Conservation (phyloP, 2,888 invertebrate genomes). For the Troides aeacus region DNA sequence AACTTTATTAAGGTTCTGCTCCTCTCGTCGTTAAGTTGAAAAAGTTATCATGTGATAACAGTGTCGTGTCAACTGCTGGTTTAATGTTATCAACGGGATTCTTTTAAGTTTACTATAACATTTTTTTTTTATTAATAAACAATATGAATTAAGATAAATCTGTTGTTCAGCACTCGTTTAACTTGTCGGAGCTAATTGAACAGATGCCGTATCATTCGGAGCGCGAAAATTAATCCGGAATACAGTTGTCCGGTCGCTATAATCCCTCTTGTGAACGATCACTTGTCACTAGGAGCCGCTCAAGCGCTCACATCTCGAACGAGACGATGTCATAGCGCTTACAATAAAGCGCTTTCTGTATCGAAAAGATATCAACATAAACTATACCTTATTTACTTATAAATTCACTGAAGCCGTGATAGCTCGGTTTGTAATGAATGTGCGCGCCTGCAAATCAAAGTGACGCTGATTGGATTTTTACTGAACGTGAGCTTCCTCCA, state of each 20-base stretch:
- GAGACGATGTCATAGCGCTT: background rate
- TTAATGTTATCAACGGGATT: no score
- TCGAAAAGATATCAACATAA: background rate
- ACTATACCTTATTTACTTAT: no score
- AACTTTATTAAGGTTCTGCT: no score
- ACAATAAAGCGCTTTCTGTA: constrained; percentile 24
- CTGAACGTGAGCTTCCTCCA: no score
- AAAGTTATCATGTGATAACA: no score
- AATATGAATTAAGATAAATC: background rate
- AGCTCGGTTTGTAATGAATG: no score
- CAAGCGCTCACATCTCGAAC: constrained; percentile 43
- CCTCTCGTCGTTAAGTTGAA: no score
- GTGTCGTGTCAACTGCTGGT: no score
- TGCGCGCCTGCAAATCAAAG: no score
- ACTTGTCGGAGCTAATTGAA: constrained; percentile 45
- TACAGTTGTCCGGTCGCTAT: constrained; percentile 50
- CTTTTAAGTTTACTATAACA: no score
- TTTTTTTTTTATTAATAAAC: background rate
- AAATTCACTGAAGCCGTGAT: no score
- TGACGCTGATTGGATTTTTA: no score
- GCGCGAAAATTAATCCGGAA: constrained; percentile 64
- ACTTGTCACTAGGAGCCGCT: constrained; percentile 72
- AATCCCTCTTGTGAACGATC: constrained; percentile 63
- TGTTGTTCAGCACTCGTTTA: constrained; percentile 8
- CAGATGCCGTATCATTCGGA: constrained; percentile 63